Evolutionary conservation across 30 jellyfish, hydroid and myxozoan species (phyloP).

Genomic region (Chironex yamaguchii): DNA sequence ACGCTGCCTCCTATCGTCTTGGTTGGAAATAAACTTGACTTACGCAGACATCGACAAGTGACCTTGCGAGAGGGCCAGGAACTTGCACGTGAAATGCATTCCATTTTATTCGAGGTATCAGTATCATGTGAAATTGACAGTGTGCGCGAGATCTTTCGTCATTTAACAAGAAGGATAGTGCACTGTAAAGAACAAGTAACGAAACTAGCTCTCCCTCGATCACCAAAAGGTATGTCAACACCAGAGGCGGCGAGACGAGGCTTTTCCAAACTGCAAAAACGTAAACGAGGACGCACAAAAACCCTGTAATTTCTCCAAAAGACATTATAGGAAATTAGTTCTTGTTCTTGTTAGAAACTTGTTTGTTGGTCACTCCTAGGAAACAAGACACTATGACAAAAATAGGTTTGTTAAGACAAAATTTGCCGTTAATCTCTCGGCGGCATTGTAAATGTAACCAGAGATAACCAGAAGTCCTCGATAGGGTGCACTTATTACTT

Average conservation of each 20-base stretch:
- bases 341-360: too few species aligned
- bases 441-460: too few species aligned
- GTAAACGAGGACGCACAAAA: background rate
- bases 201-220: background rate
- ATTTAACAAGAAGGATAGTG: conserved; percentile 57
- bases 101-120: conserved; percentile 68
- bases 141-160: conserved; percentile 55
- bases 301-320: too few species aligned
- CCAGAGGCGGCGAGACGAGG: background rate
- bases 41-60: conserved; percentile 70
- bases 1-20: conserved; percentile 50
- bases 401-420: too few species aligned
- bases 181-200: conserved; percentile 45
- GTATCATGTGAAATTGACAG: conserved; percentile 76
- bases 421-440: too few species aligned
- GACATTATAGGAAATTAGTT: too few species aligned
- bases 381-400: too few species aligned
- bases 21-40: conserved; percentile 74
- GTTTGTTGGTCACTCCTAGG: too few species aligned
- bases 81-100: conserved; percentile 72
- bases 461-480: too few species aligned
- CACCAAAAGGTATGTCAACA: background rate
- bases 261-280: background rate
- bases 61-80: conserved; percentile 69
- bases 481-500: too few species aligned